Conservation (phyloP, 2,888 invertebrate species). For the Phrixothrix hirtus region DNA sequence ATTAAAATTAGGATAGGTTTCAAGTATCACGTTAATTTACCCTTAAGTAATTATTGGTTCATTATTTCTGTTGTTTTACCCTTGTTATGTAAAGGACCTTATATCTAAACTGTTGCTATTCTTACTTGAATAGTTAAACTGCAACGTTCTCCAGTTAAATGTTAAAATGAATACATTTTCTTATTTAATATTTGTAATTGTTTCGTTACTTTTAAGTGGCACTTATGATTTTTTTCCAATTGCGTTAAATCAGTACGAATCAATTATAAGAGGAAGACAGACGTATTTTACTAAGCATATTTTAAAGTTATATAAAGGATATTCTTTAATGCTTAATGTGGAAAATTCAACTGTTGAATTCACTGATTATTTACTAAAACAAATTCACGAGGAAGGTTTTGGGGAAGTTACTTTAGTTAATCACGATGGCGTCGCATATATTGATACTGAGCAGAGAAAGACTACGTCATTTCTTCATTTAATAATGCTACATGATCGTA, state of each 20-base stretch:
- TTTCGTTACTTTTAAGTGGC: neutral
- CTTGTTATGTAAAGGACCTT: no score
- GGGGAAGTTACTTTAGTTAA: conserved; percentile 18
- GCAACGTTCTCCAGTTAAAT: no score
- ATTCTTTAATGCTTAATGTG: conserved; percentile 24
- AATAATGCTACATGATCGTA: conserved; percentile 3
- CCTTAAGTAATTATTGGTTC: no score
- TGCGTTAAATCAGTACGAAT: neutral
- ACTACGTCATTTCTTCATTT: conserved; percentile 13
- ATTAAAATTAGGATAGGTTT: no score
- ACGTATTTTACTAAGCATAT: neutral
- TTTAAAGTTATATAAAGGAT: conserved; percentile 12
- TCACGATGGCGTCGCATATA: conserved; percentile 3
- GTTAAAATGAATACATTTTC: no score
- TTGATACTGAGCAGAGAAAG: conserved; percentile 1
- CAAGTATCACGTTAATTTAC: no score
- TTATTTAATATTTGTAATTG: neutral
- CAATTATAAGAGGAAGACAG: neutral
- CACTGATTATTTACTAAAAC: conserved; percentile 10
- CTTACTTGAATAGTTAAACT: no score
- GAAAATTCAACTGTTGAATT: conserved; percentile 13
- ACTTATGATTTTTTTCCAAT: neutral
- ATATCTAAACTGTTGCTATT: no score
- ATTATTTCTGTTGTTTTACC: no score
- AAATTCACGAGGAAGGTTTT: conserved; percentile 9